Evolutionary conservation across 2,113 vertebrate species (phyloP).

Genomic region (Nannospalax galili): DNA sequence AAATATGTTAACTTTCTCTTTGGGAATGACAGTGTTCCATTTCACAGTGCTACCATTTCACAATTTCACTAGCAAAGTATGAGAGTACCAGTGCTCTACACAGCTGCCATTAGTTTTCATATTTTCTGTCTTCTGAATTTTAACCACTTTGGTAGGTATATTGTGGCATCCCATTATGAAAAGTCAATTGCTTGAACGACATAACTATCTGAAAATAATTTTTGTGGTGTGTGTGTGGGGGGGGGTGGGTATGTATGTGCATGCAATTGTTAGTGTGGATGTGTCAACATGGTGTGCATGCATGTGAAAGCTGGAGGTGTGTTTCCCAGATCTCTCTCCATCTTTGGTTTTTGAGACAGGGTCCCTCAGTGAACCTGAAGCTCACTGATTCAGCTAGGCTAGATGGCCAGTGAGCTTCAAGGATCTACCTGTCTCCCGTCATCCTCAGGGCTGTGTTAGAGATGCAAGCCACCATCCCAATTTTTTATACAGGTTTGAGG

Average conservation of each 20-base stretch:
- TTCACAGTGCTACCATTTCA: background rate
- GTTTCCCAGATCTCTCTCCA: background rate
- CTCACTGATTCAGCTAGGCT: background rate
- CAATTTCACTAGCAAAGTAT: background rate
- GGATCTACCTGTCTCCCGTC: background rate
- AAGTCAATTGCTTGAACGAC: background rate
- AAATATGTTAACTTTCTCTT: background rate
- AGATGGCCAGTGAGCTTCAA: background rate
- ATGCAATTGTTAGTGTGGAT: background rate
- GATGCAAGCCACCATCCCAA: background rate
- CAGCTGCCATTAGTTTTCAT: background rate
- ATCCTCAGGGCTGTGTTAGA: background rate
- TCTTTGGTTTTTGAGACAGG: background rate
- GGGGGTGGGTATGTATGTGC: too few species aligned
- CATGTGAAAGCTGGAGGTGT: too few species aligned
- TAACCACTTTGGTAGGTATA: background rate
- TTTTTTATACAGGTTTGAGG: background rate
- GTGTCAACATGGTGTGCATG: too few species aligned
- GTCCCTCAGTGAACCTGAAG: too few species aligned
- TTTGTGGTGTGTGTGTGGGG: background rate
- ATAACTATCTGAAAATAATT: conserved; percentile 5
- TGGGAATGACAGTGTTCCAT: background rate
- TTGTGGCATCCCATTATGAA: background rate
- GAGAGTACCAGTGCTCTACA: too few species aligned
- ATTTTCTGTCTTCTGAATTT: background rate